A percentile compares a stretch with the other conserved stretches of the same genome.
Conservation (phyloP, 2,888 invertebrate species). For the Drosophila recens region DNA sequence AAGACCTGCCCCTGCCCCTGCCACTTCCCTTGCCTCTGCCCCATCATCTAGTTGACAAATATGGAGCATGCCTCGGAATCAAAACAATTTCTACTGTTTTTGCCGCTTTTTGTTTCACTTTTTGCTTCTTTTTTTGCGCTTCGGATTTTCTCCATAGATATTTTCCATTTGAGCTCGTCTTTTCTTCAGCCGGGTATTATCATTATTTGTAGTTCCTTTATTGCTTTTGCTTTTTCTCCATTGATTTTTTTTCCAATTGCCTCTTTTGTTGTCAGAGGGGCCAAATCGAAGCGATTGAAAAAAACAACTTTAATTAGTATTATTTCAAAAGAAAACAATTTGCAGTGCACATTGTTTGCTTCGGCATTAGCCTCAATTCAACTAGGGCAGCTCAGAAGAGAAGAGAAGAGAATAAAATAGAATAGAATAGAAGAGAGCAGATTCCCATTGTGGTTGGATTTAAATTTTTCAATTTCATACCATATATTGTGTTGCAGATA, state of each 20-base stretch:
- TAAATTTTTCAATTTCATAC: conserved; percentile 8
- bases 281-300: conserved; percentile 34
- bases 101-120: conserved; percentile 42
- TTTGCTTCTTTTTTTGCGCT: conserved; percentile 13
- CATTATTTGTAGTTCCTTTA: conserved; percentile 52
- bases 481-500: background rate
- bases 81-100: conserved; percentile 43
- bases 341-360: conserved; percentile 60
- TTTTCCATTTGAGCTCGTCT: conserved; percentile 56
- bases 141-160: conserved; percentile 69
- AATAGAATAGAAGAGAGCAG: background rate
- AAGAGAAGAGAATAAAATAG: background rate
- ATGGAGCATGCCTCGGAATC: conserved; percentile 45
- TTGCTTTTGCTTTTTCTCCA: conserved; percentile 50
- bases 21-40: background rate
- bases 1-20: background rate
- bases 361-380: conserved; percentile 72
- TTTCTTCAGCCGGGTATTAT: conserved; percentile 42
- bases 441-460: conserved; percentile 29
- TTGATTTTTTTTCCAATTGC: conserved; percentile 56
- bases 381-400: conserved; percentile 22
- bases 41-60: conserved; percentile 47
- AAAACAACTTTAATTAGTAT: conserved; percentile 72
- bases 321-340: conserved; percentile 76
- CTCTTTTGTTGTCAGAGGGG: conserved; percentile 15